These are phyloP conservation scores for Gerris buenoi DNA, from an alignment of 1,140 invertebrate species.

Conservation along the genomic window DNA sequence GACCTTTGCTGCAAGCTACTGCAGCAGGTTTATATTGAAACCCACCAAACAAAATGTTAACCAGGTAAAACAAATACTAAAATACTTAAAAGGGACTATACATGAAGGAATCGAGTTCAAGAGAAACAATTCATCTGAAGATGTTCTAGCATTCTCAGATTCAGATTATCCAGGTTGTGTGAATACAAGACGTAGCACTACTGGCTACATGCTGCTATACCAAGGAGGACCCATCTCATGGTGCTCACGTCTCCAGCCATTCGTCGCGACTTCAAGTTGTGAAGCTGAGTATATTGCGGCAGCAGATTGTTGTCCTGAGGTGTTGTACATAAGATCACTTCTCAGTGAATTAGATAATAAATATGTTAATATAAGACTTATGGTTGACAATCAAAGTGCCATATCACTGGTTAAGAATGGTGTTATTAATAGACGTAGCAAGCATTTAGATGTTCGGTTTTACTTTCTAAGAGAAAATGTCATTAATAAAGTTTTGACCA, in stretches of 20 bases:
- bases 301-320: conserved; percentile 3
- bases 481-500: background rate
- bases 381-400: conserved; percentile 14
- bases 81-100: conserved; percentile 27
- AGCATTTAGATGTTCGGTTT: background rate
- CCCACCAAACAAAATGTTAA: background rate
- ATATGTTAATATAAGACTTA: conserved; percentile 3
- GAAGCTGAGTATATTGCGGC: conserved; percentile 18
- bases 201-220: conserved; percentile 25
- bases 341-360: conserved; percentile 4
- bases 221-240: conserved; percentile 23
- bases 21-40: background rate
- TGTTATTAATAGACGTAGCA: conserved; percentile 25
- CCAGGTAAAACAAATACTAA: conserved; percentile 22
- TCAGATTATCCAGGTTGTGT: conserved; percentile 26
- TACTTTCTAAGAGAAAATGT: background rate
- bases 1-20: background rate
- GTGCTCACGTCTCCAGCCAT: conserved; percentile 14
- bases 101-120: conserved; percentile 15
- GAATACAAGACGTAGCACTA: conserved; percentile 21
- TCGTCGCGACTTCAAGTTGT: conserved; percentile 5
- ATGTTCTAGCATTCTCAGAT: conserved; percentile 21
- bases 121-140: background rate
- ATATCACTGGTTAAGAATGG: conserved; percentile 29
- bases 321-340: conserved; percentile 11